A percentile compares a stretch with the other conserved stretches of the same genome.
Evolutionary conservation across 64 coral and sea anemone species (phyloP).

Genomic region (Porites lutea): DNA sequence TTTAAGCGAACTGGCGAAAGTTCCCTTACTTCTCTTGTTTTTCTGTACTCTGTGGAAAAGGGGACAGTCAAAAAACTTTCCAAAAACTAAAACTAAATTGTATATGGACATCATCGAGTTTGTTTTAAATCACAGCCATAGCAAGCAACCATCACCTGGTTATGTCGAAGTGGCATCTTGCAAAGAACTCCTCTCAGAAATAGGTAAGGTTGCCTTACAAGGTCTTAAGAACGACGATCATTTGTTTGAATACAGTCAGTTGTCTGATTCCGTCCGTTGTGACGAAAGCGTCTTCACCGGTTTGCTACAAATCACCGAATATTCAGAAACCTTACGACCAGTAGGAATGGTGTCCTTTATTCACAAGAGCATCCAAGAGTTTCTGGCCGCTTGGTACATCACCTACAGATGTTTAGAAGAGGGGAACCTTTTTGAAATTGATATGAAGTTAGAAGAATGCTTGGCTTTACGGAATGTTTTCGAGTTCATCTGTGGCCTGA

Average conservation of each 20-base stretch:
- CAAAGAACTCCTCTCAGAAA: background rate
- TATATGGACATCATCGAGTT: background rate
- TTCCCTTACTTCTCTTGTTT: background rate
- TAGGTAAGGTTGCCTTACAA: constrained; percentile 12
- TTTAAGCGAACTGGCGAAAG: background rate
- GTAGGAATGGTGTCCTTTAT: constrained; percentile 9
- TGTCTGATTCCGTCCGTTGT: background rate
- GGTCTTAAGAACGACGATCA: background rate
- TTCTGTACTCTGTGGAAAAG: background rate
- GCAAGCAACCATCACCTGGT: background rate
- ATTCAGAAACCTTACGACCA: background rate
- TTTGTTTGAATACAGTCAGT: background rate
- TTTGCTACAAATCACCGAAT: background rate
- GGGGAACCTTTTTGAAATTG: background rate
- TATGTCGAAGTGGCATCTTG: background rate
- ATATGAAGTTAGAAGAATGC: background rate
- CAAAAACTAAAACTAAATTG: background rate
- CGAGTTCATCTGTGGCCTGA: constrained; percentile 13
- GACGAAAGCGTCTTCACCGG: background rate
- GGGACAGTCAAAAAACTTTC: background rate
- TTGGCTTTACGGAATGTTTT: constrained; percentile 6
- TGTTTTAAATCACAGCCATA: background rate
- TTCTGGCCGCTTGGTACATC: constrained; percentile 15
- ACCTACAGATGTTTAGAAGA: background rate
- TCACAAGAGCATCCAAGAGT: constrained; percentile 32